phyloP scores from a whole-genome alignment of 2,797 vertebrate species.

The Xerus rutilus region DNA sequence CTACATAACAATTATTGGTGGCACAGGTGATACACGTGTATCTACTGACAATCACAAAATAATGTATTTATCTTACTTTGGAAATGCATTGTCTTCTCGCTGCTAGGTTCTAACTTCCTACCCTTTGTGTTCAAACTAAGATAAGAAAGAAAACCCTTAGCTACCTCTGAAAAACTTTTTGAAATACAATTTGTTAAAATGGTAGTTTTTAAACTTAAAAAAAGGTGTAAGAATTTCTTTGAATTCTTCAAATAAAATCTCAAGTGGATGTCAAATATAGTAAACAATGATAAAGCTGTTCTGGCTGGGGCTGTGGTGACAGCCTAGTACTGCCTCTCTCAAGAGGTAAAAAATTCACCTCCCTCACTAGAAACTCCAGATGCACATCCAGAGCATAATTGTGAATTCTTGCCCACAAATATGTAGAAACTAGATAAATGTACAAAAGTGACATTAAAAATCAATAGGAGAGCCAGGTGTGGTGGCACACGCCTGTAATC shows the following conservation, averaged over 20 bases:
- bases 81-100: neutral
- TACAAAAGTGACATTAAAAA: neutral
- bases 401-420: conserved; percentile 10
- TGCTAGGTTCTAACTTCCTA: conserved; percentile 15
- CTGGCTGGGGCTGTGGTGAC: neutral
- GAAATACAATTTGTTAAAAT: neutral
- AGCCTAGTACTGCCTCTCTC: neutral
- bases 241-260: conserved; percentile 44
- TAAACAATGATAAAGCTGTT: conserved; percentile 11
- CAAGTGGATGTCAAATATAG: neutral
- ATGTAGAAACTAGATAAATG: neutral
- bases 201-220: neutral
- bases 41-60: conserved; percentile 48
- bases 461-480: no score
- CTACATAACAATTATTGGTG: conserved; percentile 50
- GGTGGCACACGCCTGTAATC: no score
- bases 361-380: neutral
- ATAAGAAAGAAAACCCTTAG: neutral
- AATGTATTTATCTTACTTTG: neutral
- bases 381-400: neutral
- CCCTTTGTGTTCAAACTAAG: neutral
- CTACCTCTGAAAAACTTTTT: neutral
- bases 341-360: neutral
- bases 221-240: neutral
- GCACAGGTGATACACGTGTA: neutral